These are phyloP conservation scores for Perca fluviatilis DNA, from an alignment of 2,113 vertebrate genomes.

Conservation along the genomic window DNA sequence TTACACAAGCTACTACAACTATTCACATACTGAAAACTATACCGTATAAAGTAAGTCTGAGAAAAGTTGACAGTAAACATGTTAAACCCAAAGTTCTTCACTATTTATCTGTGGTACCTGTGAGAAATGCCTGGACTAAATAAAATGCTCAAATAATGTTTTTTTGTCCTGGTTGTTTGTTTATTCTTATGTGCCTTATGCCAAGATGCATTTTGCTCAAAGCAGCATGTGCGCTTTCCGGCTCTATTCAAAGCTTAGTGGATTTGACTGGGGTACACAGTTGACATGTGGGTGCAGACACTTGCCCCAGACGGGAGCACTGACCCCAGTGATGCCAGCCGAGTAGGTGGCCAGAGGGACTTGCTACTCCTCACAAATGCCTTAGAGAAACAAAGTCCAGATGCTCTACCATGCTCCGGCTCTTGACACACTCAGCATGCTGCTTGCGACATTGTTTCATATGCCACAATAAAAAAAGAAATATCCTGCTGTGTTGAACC, in stretches of 20 bases:
- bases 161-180: constrained; percentile 41
- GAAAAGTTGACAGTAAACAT: constrained; percentile 14
- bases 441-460: constrained; percentile 66
- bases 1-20: constrained; percentile 5
- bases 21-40: constrained; percentile 2
- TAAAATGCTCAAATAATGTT: constrained; percentile 40
- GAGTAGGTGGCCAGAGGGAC: constrained; percentile 47
- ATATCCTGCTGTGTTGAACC: constrained; percentile 57
- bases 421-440: constrained; percentile 47
- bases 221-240: constrained; percentile 52
- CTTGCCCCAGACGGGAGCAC: constrained; percentile 67
- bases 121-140: constrained; percentile 34
- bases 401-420: constrained; percentile 39
- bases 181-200: constrained; percentile 56
- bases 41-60: constrained; percentile 18
- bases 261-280: constrained; percentile 72
- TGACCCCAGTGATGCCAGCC: constrained; percentile 73
- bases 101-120: constrained; percentile 22
- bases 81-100: constrained; percentile 30
- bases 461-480: constrained; percentile 59
- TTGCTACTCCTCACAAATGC: constrained; percentile 50
- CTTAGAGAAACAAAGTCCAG: constrained; percentile 65
- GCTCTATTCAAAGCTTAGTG: constrained; percentile 73
- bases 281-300: constrained; percentile 77
- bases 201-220: constrained; percentile 69